These are phyloP conservation scores for Platyura marginata DNA, from an alignment of 1,140 invertebrate species.

Conservation along the genomic window DNA sequence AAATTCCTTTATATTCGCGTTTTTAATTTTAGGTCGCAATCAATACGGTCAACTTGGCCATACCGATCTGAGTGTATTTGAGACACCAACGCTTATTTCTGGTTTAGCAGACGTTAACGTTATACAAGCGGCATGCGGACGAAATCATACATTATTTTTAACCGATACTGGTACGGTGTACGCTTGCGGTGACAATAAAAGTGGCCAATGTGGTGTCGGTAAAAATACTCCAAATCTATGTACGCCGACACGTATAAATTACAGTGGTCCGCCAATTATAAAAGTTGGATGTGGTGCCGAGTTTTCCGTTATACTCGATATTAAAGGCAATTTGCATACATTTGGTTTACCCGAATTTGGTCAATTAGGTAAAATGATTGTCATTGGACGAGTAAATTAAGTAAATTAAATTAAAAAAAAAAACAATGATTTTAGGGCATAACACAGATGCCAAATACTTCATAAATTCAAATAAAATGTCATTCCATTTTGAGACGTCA, in stretches of 20 bases:
- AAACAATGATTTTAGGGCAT: constrained; percentile 39
- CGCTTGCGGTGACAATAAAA: constrained; percentile 76
- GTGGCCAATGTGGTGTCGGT: constrained; percentile 76
- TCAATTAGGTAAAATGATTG: constrained; percentile 52
- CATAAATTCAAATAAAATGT: constrained; percentile 70
- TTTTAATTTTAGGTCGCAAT: constrained; percentile 67
- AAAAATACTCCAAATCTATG: constrained; percentile 44
- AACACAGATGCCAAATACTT: constrained; percentile 91
- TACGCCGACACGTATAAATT: constrained; percentile 55
- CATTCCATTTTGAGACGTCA: constrained; percentile 64
- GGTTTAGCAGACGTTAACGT: constrained; percentile 56
- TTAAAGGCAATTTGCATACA: constrained; percentile 71
- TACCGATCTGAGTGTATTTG: constrained; percentile 50
- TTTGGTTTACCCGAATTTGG: constrained; percentile 88
- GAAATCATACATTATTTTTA: constrained; percentile 73
- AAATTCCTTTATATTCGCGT: too few relatives aligned
- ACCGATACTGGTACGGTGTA: constrained; percentile 74
- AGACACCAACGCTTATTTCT: constrained; percentile 58
- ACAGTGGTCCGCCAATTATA: constrained; percentile 58
- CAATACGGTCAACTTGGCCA: constrained; percentile 74
- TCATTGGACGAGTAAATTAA: too few relatives aligned
- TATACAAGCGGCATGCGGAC: constrained; percentile 70
- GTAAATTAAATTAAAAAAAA: constrained; percentile 2
- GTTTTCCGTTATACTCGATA: constrained; percentile 79
- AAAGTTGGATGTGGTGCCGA: constrained; percentile 81